These are phyloP conservation scores for Poecilia picta DNA, from an alignment of 2,797 vertebrate genomes.

Conservation along the genomic window DNA sequence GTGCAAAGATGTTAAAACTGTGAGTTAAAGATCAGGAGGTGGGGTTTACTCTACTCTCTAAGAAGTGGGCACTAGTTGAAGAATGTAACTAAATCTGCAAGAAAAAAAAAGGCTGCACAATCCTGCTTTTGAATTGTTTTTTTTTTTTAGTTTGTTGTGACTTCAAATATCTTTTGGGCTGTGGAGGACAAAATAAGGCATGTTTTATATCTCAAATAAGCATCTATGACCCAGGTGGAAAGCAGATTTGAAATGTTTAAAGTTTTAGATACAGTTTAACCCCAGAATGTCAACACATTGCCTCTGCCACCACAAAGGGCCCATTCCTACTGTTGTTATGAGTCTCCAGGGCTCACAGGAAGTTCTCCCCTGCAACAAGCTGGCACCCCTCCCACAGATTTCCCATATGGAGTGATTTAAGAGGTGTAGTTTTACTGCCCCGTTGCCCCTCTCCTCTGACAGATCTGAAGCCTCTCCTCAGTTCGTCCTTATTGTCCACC, in stretches of 20 bases:
- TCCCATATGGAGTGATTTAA: conserved; percentile 83
- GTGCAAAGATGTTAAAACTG: not conserved
- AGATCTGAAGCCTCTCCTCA: conserved; percentile 50
- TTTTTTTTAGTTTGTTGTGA: not conserved
- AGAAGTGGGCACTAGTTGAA: not conserved
- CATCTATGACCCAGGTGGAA: not conserved
- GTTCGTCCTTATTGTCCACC: conserved; percentile 64
- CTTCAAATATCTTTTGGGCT: not conserved
- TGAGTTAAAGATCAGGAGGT: not conserved
- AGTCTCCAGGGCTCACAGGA: conserved; percentile 66
- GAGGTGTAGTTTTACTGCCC: conserved; percentile 67
- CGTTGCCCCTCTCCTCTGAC: conserved; percentile 51
- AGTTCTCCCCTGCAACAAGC: conserved; percentile 51
- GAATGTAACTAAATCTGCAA: not conserved
- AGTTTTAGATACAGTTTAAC: conserved; percentile 7
- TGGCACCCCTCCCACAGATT: conserved; percentile 61
- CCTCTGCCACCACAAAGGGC: conserved; percentile 45
- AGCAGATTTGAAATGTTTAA: conserved; percentile 7
- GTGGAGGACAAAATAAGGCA: not conserved
- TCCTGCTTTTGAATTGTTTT: not conserved
- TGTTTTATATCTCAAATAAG: not conserved
- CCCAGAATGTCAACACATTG: conserved; percentile 34
- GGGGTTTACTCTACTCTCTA: not conserved
- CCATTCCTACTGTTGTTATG: conserved; percentile 52
- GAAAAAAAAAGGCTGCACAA: not conserved